Percentiles rank a stretch among this genome's conserved stretches.
Conservation (phyloP, 2,113 vertebrate genomes). For the Clarias magur region DNA sequence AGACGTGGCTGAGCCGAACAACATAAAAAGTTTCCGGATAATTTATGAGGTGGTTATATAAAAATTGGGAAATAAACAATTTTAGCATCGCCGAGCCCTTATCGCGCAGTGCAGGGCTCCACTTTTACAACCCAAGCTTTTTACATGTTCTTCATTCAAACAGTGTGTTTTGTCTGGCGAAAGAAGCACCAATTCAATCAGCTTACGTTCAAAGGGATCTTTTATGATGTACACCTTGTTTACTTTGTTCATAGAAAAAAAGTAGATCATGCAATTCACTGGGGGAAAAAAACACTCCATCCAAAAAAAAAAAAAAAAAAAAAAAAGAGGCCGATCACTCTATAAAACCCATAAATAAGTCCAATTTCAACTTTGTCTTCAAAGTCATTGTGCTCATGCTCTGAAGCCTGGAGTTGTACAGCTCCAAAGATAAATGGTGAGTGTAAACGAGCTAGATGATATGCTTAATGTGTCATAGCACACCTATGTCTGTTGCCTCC, state of each 20-base stretch:
- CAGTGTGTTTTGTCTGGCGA: slow-evolving; percentile 3
- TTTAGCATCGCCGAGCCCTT: slow-evolving; percentile 52
- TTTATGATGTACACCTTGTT: not conserved
- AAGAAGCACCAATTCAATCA: slow-evolving; percentile 23
- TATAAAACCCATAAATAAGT: slow-evolving; percentile 46
- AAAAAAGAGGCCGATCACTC: slow-evolving; percentile 1
- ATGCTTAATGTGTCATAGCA: slow-evolving; percentile 39
- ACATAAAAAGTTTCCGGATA: slow-evolving; percentile 30
- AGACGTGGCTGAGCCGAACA: slow-evolving; percentile 48
- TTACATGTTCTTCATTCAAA: slow-evolving; percentile 8
- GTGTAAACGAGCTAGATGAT: slow-evolving; percentile 33
- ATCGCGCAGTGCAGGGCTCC: slow-evolving; percentile 42
- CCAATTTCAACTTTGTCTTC: slow-evolving; percentile 35
- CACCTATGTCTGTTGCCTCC: slow-evolving; percentile 12
- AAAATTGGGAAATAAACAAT: slow-evolving; percentile 54
- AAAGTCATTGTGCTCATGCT: slow-evolving; percentile 36
- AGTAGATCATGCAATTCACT: not conserved
- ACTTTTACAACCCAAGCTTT: slow-evolving; percentile 20
- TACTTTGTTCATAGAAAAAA: not conserved
- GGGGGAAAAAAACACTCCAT: not conserved
- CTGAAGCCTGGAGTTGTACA: slow-evolving; percentile 24
- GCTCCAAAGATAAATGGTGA: slow-evolving; percentile 41
- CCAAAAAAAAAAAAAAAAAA: too few species aligned
- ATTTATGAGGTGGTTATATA: slow-evolving; percentile 51
- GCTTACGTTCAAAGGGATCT: slow-evolving; percentile 12